Conservation (phyloP, 2,797 vertebrate genomes). For the Enteromius treurensis region DNA sequence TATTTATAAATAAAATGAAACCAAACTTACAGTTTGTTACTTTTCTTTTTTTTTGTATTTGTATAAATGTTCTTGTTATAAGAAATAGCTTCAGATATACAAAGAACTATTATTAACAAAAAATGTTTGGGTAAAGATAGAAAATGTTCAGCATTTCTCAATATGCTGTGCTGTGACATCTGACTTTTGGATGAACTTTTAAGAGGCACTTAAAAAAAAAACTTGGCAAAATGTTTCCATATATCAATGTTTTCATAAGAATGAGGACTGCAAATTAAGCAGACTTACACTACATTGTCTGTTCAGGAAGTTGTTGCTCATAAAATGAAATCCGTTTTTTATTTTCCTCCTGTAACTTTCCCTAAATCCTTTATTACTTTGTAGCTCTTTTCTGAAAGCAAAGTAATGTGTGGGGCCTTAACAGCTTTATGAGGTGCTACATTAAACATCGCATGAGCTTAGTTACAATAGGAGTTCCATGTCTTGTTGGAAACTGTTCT, state of each 20-base stretch:
- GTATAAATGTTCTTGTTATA: not conserved
- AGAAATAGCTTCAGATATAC: not conserved
- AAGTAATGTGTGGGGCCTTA: slow-evolving; percentile 56
- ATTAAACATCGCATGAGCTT: slow-evolving; percentile 31
- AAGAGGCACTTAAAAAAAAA: slow-evolving; percentile 50
- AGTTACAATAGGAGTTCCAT: not conserved
- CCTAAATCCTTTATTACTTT: slow-evolving; percentile 33
- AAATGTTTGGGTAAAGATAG: not conserved
- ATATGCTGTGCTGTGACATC: slow-evolving; percentile 52
- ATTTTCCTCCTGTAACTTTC: slow-evolving; percentile 11
- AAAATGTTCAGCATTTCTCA: not conserved
- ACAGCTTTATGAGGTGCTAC: slow-evolving; percentile 47
- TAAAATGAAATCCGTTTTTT: slow-evolving; percentile 31
- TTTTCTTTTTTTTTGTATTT: not conserved
- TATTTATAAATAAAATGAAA: not conserved
- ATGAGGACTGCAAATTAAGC: slow-evolving; percentile 62
- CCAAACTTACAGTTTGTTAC: not conserved
- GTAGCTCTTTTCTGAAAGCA: slow-evolving; percentile 51
- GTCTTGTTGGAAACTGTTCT: slow-evolving; percentile 32
- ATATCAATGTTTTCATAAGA: slow-evolving; percentile 59
- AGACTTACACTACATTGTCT: slow-evolving; percentile 42
- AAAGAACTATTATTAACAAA: not conserved
- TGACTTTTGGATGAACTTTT: slow-evolving; percentile 70
- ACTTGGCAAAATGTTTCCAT: slow-evolving; percentile 54
- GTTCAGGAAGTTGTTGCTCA: slow-evolving; percentile 54